Evolutionary conservation across 2,113 vertebrate species (phyloP), one percentile per base, ranked within the genome.

Genomic region (Sclerurus mexicanus): DNA sequence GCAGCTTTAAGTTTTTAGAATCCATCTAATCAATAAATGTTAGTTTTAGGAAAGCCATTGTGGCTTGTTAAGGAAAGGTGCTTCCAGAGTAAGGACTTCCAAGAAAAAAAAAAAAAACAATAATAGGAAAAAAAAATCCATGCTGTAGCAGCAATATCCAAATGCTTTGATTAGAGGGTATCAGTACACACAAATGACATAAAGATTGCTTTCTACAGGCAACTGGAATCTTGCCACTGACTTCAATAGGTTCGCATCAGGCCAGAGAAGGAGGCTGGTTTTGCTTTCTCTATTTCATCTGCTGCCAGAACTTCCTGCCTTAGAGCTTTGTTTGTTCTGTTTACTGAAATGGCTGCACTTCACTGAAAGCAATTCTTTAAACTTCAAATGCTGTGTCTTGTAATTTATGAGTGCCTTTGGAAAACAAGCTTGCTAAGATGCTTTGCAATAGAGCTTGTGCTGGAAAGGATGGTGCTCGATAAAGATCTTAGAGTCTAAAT

Each of bases 281-380:
- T 80, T 91, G 46, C 73, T 71, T 81, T 87, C 74, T 93, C 37
- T 27, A 27, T 94, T 95, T 96, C 52, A 90, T 91, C 82, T 80
- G 58, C 66, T 93, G 91, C 82, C 95, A 96, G 85, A 93, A 67
- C 76, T 91, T 95, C 80, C 79, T 95, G 87, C 80, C 83, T 78
- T 24, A 62, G 73, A 92, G 91, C 47, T 84, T 92, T 93, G 67
- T 89, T 95, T 93, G 77, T 83, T 90, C 66, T 95, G 83, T 56
- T 95, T 87, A 50, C 84, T 79, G 56, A 47, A 73, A 95, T 46
- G 82, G 64, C 60, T 88, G 75, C 58, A 37, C n/a, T 89, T 85
- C 67, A 83, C 90, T 66, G 63, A 89, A 81, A 69, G 59, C 87
- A 76, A 82, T 86, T 91, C 72, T 62, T 93, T 60, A 59, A 94